Evolutionary conservation across 2,888 invertebrate genomes (phyloP), one percentile per base, ranked within the genome.

Genomic region (Lumbricus terrestris): DNA sequence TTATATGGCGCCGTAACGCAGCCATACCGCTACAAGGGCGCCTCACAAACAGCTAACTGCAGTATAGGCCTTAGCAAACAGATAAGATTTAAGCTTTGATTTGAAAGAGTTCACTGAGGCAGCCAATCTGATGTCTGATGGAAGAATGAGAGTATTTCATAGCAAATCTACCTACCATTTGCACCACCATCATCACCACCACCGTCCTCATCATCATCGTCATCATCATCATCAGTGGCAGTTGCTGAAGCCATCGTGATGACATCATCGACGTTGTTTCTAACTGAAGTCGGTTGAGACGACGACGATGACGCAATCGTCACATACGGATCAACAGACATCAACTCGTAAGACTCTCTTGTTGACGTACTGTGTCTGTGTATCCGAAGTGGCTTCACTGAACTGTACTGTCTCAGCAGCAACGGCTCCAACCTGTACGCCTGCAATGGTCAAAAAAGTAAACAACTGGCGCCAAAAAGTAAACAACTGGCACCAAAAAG

Each of bases 341-440:
- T 93, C 82, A 95, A 94, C 54, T 93, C 93, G 92, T 96, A 96
- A 15, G 95, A 95, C 40, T 93, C 91, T 93, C 95, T 94, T 91
- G 94, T 92, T 90, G 94, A 89, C 92, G 95, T 95, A 90, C 96
- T 96, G 92, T 96, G 96, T 90, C 93, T 93, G 91, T 96, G 96
- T 91, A 96, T 96, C 35, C 95, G 94, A 90, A 96, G 95, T 82
- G 96, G 96, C 91, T 96, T 96, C 82, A 96, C 95, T 92, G 95
- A 95, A 82, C 95, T 95, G 93, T 96, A 96, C 89, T 96, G 96
- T 91, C 96, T 95, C 92, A 96, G 95, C 89, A 96, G 94, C 89
- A 96, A 95, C 42, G 96, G 96, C 94, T 96, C 96, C 94, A 96
- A 95, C 92, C 96, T 93, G 92, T 95, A 95, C 16, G 95, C 95